Conservation (phyloP, 2,888 invertebrate genomes). For the Mythimna pallens region DNA sequence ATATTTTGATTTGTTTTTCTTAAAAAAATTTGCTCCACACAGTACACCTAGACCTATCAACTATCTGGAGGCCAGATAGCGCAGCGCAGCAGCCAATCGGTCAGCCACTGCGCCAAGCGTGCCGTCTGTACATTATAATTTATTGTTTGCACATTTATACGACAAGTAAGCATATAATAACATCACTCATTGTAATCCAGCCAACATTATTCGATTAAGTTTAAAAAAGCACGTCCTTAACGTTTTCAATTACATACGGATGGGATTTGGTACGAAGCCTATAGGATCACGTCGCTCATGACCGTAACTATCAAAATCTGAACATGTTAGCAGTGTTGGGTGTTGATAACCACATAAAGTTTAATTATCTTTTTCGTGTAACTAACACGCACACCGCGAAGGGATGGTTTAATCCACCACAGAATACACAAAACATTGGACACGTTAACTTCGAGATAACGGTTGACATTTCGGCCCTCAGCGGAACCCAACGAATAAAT, state of each 20-base stretch:
- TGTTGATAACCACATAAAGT: conserved; percentile 41
- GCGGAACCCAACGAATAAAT: conserved; percentile 59
- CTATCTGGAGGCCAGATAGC: too few species aligned
- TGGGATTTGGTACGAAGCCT: background rate
- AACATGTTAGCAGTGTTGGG: conserved; percentile 5
- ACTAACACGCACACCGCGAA: conserved; percentile 29
- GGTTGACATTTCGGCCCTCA: conserved; percentile 49
- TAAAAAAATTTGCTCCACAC: too few species aligned
- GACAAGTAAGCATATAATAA: background rate
- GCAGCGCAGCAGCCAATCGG: too few species aligned
- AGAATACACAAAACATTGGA: conserved; percentile 41
- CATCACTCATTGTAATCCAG: background rate
- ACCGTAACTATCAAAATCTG: conserved; percentile 30
- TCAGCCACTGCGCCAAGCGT: too few species aligned
- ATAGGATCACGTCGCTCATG: conserved; percentile 12
- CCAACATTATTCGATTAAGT: background rate
- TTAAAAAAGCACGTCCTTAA: background rate
- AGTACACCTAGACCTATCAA: too few species aligned
- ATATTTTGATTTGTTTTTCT: too few species aligned
- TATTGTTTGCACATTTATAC: too few species aligned
- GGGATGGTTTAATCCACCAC: conserved; percentile 40
- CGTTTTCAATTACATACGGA: conserved; percentile 1
- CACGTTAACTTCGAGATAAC: conserved; percentile 43
- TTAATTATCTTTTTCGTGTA: conserved; percentile 34
- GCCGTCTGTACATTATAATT: too few species aligned